Evolutionary conservation across 2,888 invertebrate species (phyloP), one percentile per base, ranked within the genome.

Genomic region (Buathra laborator): DNA sequence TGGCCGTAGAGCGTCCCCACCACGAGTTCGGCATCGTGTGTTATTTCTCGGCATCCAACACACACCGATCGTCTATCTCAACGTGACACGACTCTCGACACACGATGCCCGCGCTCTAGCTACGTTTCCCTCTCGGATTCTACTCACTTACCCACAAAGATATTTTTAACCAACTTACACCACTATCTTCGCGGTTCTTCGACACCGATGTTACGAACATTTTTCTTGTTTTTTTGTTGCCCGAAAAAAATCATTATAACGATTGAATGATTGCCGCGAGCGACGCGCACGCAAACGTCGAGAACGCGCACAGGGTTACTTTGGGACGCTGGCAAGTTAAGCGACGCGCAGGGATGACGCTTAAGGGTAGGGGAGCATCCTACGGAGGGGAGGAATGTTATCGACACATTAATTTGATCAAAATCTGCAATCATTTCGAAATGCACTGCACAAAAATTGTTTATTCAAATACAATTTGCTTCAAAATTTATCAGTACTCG

Each of bases 131-230:
- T 59, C 86, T 32, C 83, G 83, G 76, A 59, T 79, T 76, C 81
- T 83, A 79, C 72, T 81, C 82, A 83, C 86, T 87, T 79, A 82
- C 82, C 86, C 68, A 66, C 75, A 62, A 51, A 74, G 80, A 79
- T 87, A 87, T 87, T 87, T 87, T 87, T 87, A 87, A 87, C 83
- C 81, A 64, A 62, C 66, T 67, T 44, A 81, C 78, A 51, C 66
- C 67, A 79, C 79, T 79, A 64, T 59, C 71, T 53, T 53, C 71
- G 32, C 76, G 53, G 16, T 46, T 48, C 66, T n/a, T 72, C 53
- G 46, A 66, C 53, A 29, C 62, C 19, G 68, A 62, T 71, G 62
- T 77, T 81, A 81, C 74, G 56, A 81, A 81, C 43, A 67, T 77
- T 77, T 56, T 71, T 76, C 66, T 32, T 14, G 16, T 14, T 72